Conservation (phyloP, 1,140 invertebrate genomes). For the Camponotus pennsylvanicus region DNA sequence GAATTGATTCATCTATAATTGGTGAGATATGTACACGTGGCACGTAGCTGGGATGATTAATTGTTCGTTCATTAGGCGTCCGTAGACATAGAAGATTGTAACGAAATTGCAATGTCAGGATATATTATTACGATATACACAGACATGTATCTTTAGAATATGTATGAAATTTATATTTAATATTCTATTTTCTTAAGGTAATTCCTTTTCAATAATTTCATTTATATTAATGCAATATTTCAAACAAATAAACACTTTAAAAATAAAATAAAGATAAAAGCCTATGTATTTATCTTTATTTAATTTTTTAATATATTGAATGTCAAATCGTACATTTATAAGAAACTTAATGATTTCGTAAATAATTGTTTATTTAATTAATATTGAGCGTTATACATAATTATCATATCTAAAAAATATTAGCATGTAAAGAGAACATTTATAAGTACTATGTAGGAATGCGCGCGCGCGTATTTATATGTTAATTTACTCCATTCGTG, state of each 20-base stretch:
- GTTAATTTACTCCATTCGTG: slow-evolving; percentile 23
- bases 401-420: neutral
- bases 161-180: neutral
- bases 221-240: no score
- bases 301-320: neutral
- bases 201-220: neutral
- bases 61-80: neutral
- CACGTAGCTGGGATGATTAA: neutral
- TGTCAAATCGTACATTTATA: neutral
- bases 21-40: no score
- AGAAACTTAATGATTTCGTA: neutral
- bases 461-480: slow-evolving; percentile 37
- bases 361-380: neutral
- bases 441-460: slow-evolving; percentile 2
- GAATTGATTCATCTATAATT: no score
- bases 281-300: neutral
- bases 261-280: neutral
- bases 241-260: neutral
- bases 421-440: neutral
- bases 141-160: slow-evolving; percentile 6
- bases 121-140: neutral
- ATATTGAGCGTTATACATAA: neutral
- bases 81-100: neutral
- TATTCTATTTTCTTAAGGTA: neutral
- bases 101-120: neutral